phyloP scores from a whole-genome alignment of 2,888 invertebrate genomes.

The Aspidapion aeneum region DNA sequence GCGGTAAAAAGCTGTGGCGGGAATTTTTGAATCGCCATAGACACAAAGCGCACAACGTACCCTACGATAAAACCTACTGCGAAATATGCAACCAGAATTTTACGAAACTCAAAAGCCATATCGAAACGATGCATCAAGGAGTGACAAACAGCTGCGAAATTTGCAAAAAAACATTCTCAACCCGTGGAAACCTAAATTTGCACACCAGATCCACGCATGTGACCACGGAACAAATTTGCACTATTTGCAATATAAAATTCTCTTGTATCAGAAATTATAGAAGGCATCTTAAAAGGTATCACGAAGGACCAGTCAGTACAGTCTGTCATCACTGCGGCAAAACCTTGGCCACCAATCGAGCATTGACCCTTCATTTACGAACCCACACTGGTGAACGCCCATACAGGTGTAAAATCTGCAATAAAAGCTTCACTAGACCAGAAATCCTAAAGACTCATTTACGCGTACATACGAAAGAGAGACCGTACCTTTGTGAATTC shows the following conservation, averaged over 20 bases:
- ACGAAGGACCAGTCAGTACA: not conserved
- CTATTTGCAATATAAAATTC: not conserved
- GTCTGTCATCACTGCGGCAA: constrained; percentile 41
- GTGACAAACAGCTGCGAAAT: not conserved
- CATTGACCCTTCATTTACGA: constrained; percentile 3
- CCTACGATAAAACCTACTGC: not conserved
- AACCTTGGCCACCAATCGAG: constrained; percentile 41
- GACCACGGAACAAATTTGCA: not conserved
- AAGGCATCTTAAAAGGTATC: not conserved
- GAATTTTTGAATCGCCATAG: not conserved
- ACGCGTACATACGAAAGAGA: not conserved
- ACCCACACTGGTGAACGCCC: constrained; percentile 2
- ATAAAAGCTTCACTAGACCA: not conserved
- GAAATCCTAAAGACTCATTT: not conserved
- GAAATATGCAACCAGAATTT: not conserved
- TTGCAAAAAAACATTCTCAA: constrained; percentile 5
- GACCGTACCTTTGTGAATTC: constrained; percentile 15
- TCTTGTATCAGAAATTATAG: not conserved
- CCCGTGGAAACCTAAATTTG: constrained; percentile 13
- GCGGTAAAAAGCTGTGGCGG: not conserved
- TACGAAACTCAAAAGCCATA: not conserved
- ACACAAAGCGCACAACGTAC: not conserved
- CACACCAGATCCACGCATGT: constrained; percentile 8
- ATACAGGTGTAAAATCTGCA: constrained; percentile 1
- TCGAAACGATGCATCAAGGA: not conserved